Conservation (phyloP, 2,797 vertebrate species). For the Hypotaenidia philippensis region DNA sequence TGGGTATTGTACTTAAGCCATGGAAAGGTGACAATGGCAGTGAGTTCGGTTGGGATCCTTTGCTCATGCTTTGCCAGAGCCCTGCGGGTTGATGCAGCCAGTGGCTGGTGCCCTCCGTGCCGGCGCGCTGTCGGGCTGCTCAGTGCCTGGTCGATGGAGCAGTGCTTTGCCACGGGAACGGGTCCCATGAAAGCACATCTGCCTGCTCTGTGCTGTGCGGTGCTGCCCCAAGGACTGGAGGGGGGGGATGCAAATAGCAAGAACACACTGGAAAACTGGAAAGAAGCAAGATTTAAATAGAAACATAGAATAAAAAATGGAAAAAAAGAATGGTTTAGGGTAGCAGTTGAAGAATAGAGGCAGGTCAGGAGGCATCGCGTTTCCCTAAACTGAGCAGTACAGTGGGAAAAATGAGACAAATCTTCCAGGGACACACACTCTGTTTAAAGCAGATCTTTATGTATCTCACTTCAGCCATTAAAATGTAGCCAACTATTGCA, state of each 20-base stretch:
- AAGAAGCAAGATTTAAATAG: neutral
- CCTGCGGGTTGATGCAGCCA: neutral
- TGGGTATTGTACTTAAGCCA: neutral
- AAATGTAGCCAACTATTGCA: slow-evolving; percentile 35
- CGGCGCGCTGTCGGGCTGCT: accelerated
- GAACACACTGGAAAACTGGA: neutral
- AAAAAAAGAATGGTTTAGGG: neutral
- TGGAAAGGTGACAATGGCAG: neutral
- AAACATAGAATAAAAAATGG: neutral
- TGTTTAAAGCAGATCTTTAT: slow-evolving; percentile 44
- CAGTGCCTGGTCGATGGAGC: neutral
- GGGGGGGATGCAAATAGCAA: neutral
- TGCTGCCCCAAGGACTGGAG: neutral
- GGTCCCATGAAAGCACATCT: neutral
- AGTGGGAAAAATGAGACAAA: slow-evolving; percentile 7
- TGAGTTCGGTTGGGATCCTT: neutral
- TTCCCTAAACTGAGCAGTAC: neutral
- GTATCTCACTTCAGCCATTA: slow-evolving; percentile 23
- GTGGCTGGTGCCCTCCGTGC: neutral
- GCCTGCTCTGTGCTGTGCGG: neutral
- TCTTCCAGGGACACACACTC: slow-evolving; percentile 1
- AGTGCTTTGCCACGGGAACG: neutral
- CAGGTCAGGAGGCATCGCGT: neutral
- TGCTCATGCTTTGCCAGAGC: neutral
- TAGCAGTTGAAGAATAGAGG: neutral